phyloP scores from a whole-genome alignment of 2,888 invertebrate genomes.

The Harpalus rubripes region DNA sequence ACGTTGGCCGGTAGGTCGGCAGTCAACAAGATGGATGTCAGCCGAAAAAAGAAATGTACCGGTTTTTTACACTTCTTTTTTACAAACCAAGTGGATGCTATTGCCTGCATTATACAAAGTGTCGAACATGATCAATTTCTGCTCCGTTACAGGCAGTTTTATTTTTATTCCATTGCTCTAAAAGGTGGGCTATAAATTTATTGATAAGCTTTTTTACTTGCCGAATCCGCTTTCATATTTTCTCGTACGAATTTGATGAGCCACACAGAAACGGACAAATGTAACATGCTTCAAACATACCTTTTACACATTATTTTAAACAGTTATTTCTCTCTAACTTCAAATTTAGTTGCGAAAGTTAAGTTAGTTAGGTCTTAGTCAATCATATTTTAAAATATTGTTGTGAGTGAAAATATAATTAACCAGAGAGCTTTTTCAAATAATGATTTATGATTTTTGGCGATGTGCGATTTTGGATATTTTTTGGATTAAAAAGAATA shows the following conservation, averaged over 20 bases:
- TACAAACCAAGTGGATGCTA: conserved; percentile 26
- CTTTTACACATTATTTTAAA: too few relatives aligned
- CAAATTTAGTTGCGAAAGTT: too few relatives aligned
- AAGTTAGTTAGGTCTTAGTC: too few relatives aligned
- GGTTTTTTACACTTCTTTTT: conserved; percentile 28
- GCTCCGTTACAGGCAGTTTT: not conserved
- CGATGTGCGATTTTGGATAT: too few relatives aligned
- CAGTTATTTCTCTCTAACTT: too few relatives aligned
- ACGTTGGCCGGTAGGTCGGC: not conserved
- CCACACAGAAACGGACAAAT: not conserved
- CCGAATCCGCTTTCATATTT: not conserved
- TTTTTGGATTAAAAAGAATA: too few relatives aligned
- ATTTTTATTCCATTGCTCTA: conserved; percentile 26
- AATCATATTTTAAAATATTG: too few relatives aligned
- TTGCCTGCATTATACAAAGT: conserved; percentile 41
- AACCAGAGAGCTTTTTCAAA: too few relatives aligned
- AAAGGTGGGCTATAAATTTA: conserved; percentile 34
- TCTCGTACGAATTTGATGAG: not conserved
- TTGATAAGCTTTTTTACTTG: conserved; percentile 16
- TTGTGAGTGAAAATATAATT: too few relatives aligned
- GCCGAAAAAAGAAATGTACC: conserved; percentile 30
- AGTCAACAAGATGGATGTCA: conserved; percentile 28
- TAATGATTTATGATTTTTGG: too few relatives aligned
- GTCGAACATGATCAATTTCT: conserved; percentile 42
- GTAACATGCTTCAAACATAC: too few relatives aligned